Percentiles rank a stretch among this genome's conserved stretches.
Conservation (phyloP, 2,797 vertebrate species). For the Argya squamiceps region DNA sequence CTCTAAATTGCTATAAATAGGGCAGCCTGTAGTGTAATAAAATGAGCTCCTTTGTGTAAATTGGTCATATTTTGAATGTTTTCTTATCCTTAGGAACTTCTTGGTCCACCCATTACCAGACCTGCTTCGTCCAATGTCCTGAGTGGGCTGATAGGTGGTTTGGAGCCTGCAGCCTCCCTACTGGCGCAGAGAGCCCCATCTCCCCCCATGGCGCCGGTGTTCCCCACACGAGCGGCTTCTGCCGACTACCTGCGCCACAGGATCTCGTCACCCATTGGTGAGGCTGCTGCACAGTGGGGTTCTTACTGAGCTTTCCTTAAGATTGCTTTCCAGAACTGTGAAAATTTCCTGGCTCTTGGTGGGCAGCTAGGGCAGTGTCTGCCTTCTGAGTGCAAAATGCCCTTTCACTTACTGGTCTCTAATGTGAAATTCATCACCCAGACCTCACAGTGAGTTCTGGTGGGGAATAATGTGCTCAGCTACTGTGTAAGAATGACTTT, state of each 20-base stretch:
- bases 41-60: not conserved
- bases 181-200: slow-evolving; percentile 86
- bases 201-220: slow-evolving; percentile 83
- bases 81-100: slow-evolving; percentile 82
- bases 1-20: not conserved
- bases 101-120: slow-evolving; percentile 82
- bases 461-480: not conserved
- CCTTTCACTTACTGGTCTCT: not conserved
- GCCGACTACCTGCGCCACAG: slow-evolving; percentile 88
- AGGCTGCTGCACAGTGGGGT: rapidly evolving
- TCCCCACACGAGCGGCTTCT: slow-evolving; percentile 86
- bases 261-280: slow-evolving; percentile 84
- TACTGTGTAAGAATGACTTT: not conserved
- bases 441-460: not conserved
- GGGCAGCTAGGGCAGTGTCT: not conserved
- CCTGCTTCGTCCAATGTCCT: slow-evolving; percentile 84
- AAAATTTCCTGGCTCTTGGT: not conserved
- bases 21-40: not conserved
- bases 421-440: not conserved
- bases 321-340: not conserved
- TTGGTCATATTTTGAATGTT: not conserved
- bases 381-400: not conserved
- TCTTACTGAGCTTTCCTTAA: not conserved
- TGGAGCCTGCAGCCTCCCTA: slow-evolving; percentile 81
- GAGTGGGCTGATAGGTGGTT: slow-evolving; percentile 82